Base-by-base conservation (phyloP, 2,888 invertebrate genomes). In the Cerastoderma edule region DNA sequence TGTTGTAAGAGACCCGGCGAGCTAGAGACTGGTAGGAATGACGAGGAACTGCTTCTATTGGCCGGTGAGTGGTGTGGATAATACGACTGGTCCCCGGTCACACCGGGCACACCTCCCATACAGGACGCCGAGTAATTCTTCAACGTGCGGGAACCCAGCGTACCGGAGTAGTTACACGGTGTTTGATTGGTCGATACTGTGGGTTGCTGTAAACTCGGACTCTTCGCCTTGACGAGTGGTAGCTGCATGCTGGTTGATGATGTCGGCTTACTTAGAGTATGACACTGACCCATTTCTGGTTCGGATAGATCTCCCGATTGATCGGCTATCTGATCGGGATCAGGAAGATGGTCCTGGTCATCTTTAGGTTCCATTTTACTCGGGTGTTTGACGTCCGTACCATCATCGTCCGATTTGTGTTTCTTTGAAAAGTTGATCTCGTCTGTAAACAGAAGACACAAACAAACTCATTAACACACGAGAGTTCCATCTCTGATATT, bases 31-130 rank as follows among this genome's bases (percentile, higher is more conserved):
- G 89, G 88, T 63, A 89, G 79, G 73, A 88, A 88, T 63, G 86
- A 83, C 64, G 83, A 78, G 50, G 83, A 75, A 46, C 83, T 83
- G 54, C 78, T 75, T 66, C 87, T 71, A 71, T 88, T 77, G 32
- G 86, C 78, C 24, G 88, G 77, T 19, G 89, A 83, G 71, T 90
- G 90, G 72, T 90, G 91, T 3, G 90, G 88, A 72, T 90, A 91
- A 76, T 90, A 90, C 5, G 68, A 53, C 72, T 90, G 89, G 16
- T 88, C 87, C 30, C 78, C 66, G 22, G 39, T 63, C 10, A 72
- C 70, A 8, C 76, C 80, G 39, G 24, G 63, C 1, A 72, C 22
- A n/a, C 82, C 79, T 1, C 83, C 85, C 79, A 87, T 85, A 70
- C 88, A 86, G 4, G 85, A 80, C 28, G 84, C 81, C 10, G 85